phyloP scores from a whole-genome alignment of 2,113 vertebrate species.

The Cephalopterus ornatus region DNA sequence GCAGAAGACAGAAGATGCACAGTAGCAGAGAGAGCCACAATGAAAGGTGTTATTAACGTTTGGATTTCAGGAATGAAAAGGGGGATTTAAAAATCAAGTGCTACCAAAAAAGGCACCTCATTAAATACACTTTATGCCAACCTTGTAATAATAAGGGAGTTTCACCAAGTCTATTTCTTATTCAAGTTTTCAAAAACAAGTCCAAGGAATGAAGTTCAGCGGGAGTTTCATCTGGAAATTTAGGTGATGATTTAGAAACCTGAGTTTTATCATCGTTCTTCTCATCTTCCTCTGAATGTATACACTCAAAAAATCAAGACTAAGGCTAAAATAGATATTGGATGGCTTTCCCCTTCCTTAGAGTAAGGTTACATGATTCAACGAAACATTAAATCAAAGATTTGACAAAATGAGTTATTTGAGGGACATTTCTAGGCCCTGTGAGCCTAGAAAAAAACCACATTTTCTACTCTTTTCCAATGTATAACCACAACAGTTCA shows the following conservation, averaged over 20 bases:
- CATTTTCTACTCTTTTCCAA: background rate
- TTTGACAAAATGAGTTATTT: background rate
- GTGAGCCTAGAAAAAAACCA: background rate
- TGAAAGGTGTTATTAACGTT: constrained; percentile 56
- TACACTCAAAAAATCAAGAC: background rate
- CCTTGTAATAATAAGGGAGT: constrained; percentile 19
- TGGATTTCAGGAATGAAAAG: constrained; percentile 62
- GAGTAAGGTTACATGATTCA: background rate
- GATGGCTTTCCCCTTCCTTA: background rate
- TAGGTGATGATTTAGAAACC: constrained; percentile 7
- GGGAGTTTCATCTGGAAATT: constrained; percentile 7
- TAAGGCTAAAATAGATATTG: background rate
- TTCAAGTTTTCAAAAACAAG: constrained; percentile 26
- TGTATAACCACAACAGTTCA: background rate
- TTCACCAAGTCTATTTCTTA: constrained; percentile 40
- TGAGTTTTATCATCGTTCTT: background rate
- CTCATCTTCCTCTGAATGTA: background rate
- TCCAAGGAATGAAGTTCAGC: constrained; percentile 23
- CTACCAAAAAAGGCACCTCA: constrained; percentile 50
- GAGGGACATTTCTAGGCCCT: background rate
- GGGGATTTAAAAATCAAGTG: constrained; percentile 56
- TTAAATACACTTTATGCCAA: constrained; percentile 51
- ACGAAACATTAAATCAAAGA: background rate
- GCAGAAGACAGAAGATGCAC: constrained; percentile 6
- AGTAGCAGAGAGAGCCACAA: background rate